A percentile compares a stretch with the other conserved stretches of the same genome.
These are phyloP conservation scores for Jacana jacana DNA, from an alignment of 2,113 vertebrate species.

Conservation along the genomic window DNA sequence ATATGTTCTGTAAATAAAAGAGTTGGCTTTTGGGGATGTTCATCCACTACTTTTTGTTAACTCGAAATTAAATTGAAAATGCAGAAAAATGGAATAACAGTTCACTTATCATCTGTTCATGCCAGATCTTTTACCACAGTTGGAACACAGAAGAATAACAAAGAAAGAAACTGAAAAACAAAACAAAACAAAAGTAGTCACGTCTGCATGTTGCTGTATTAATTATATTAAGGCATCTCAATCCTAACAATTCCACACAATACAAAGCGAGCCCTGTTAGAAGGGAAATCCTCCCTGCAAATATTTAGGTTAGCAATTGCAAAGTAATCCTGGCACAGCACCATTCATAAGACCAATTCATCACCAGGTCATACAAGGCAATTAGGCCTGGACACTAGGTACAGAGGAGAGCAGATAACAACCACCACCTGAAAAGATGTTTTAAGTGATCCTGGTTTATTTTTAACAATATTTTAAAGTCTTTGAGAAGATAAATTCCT, in stretches of 20 bases:
- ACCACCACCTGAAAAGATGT: conserved; percentile 20
- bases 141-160: not conserved
- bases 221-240: not conserved
- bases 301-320: conserved; percentile 31
- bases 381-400: not conserved
- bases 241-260: not conserved
- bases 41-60: not conserved
- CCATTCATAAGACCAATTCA: not conserved
- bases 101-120: not conserved
- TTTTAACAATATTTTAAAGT: conserved; percentile 48
- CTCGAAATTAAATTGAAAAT: not conserved
- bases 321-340: conserved; percentile 9
- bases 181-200: not conserved
- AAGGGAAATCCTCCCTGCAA: not conserved
- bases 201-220: not conserved
- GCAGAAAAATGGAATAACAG: not conserved
- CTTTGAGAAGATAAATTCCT: conserved; percentile 36
- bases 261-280: not conserved
- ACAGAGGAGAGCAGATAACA: not conserved
- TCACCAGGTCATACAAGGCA: conserved; percentile 9
- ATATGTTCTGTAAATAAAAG: not conserved
- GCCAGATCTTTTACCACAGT: not conserved
- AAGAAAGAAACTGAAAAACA: not conserved
- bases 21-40: not conserved
- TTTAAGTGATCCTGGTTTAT: conserved; percentile 27